Percentiles rank a stretch among this genome's conserved stretches.
These are phyloP conservation scores for Pelodytes ibericus DNA, from an alignment of 2,797 vertebrate genomes.

Conservation along the genomic window DNA sequence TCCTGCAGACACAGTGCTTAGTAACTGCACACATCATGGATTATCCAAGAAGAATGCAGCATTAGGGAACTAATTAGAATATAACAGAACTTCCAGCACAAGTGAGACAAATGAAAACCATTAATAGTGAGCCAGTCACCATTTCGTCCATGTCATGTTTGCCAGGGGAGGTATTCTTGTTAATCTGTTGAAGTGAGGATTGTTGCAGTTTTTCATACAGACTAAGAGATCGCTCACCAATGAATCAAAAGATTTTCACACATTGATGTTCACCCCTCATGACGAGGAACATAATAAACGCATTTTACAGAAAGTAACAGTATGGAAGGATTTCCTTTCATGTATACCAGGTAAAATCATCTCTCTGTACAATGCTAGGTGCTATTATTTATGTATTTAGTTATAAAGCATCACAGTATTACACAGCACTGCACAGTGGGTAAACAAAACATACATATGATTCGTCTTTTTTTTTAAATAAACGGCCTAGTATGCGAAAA, in stretches of 20 bases:
- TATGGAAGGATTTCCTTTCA: conserved; percentile 20
- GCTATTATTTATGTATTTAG: no score
- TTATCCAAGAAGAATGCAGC: background rate
- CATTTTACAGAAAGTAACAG: background rate
- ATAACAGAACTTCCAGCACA: no score
- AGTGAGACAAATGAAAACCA: no score
- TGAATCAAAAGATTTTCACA: background rate
- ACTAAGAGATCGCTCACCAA: background rate
- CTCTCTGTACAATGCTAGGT: background rate
- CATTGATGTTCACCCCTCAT: conserved; percentile 20
- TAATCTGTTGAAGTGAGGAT: background rate
- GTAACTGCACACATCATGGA: background rate
- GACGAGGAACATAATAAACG: conserved; percentile 30
- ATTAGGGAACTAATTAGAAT: no score
- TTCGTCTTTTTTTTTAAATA: no score
- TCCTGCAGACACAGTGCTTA: background rate
- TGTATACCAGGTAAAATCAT: conserved; percentile 12
- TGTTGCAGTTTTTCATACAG: background rate
- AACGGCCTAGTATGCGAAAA: no score
- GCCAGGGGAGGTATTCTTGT: background rate
- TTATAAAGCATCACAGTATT: background rate
- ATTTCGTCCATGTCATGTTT: background rate
- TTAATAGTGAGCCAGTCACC: no score
- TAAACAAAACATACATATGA: no score
- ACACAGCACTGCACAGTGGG: background rate